These are phyloP conservation scores for Leucophenga maculata DNA, from an alignment of 2,888 invertebrate species.

Conservation along the genomic window DNA sequence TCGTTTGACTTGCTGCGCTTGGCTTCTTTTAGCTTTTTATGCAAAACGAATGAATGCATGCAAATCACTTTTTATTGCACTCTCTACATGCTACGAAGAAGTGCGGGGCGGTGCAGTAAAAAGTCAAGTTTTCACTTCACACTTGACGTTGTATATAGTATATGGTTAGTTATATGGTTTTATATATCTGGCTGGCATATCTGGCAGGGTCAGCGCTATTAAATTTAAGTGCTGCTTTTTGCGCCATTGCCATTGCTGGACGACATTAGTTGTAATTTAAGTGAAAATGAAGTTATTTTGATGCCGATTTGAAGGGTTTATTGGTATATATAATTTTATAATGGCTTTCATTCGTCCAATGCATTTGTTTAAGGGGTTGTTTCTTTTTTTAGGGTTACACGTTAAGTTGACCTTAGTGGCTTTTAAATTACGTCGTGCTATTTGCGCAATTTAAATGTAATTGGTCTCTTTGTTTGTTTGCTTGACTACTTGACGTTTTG, in stretches of 20 bases:
- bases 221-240: conserved; percentile 22
- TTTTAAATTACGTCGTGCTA: too few relatives aligned
- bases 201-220: conserved; percentile 20
- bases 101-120: not conserved
- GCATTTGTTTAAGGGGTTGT: too few relatives aligned
- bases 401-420: too few relatives aligned
- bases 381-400: too few relatives aligned
- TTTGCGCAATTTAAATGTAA: too few relatives aligned
- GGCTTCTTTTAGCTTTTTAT: not conserved
- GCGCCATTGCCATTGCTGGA: not conserved
- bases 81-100: not conserved
- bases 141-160: conserved; percentile 6
- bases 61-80: conserved; percentile 20
- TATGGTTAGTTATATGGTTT: not conserved
- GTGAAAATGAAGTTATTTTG: conserved; percentile 43
- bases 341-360: not conserved
- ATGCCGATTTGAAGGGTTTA: conserved; percentile 13
- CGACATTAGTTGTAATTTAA: conserved; percentile 43
- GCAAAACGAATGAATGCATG: conserved; percentile 7
- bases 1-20: not conserved
- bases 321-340: conserved; percentile 14
- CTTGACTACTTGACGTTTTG: too few relatives aligned
- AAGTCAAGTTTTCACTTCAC: conserved; percentile 11
- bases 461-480: too few relatives aligned
- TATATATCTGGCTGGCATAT: not conserved